A percentile compares a stretch with the other conserved stretches of the same genome.
These are phyloP conservation scores for Brachycybe producta DNA, from an alignment of 2,888 invertebrate species.

Conservation along the genomic window DNA sequence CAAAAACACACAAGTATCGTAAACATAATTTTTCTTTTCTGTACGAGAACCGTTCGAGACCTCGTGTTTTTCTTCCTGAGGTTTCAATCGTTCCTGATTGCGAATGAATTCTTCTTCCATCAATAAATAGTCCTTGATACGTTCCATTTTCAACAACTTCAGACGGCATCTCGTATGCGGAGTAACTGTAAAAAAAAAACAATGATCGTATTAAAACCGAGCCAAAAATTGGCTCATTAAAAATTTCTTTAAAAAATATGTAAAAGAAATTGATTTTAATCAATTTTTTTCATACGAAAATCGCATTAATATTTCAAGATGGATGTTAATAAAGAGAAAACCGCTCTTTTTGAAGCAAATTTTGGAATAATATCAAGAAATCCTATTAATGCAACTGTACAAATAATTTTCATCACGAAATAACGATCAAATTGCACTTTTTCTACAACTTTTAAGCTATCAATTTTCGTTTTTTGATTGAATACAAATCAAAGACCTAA, in stretches of 20 bases:
- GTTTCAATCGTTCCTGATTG: constrained; percentile 94
- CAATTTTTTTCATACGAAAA: background rate
- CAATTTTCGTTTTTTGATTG: too few relatives aligned
- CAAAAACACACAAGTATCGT: constrained; percentile 23
- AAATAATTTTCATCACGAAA: too few relatives aligned
- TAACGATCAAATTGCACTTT: too few relatives aligned
- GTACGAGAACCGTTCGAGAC: constrained; percentile 27
- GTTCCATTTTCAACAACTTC: constrained; percentile 84
- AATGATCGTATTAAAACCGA: constrained; percentile 3
- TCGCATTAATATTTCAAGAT: too few relatives aligned
- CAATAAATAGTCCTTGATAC: constrained; percentile 94
- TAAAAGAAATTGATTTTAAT: background rate
- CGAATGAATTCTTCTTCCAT: constrained; percentile 99
- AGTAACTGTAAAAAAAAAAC: constrained; percentile 50
- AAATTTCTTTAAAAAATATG: too few relatives aligned
- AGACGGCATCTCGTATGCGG: constrained; percentile 94
- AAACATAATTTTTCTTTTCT: background rate
- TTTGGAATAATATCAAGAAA: too few relatives aligned
- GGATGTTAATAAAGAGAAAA: too few relatives aligned
- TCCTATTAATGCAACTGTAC: too few relatives aligned
- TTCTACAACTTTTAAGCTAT: too few relatives aligned
- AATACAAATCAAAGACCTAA: constrained; percentile 40
- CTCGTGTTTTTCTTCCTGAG: constrained; percentile 98
- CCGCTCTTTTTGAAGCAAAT: too few relatives aligned
- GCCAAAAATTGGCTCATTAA: constrained; percentile 4